phyloP scores from a whole-genome alignment of 2,888 invertebrate species.

The Lepidochrysops patricia region DNA sequence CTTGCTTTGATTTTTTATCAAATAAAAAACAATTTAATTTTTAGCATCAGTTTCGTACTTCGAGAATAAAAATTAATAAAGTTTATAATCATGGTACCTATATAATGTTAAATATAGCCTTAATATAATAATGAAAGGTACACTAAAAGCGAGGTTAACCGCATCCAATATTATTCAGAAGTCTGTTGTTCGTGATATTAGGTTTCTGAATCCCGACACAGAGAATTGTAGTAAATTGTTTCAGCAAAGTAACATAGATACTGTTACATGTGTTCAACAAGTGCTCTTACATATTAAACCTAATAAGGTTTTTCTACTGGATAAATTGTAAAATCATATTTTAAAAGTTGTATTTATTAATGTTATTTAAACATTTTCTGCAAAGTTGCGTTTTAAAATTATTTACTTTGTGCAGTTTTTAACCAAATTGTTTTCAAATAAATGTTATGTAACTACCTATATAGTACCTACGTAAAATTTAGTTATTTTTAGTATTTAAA shows the following conservation, averaged over 20 bases:
- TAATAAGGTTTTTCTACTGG: background rate
- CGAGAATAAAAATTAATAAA: too few relatives aligned
- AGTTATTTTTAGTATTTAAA: too few relatives aligned
- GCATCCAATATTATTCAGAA: background rate
- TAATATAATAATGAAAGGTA: background rate
- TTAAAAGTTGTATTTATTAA: too few relatives aligned
- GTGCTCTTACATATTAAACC: background rate
- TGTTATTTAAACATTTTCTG: too few relatives aligned
- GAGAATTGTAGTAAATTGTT: background rate
- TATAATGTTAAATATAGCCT: background rate
- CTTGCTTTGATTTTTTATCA: too few relatives aligned
- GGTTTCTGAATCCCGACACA: background rate
- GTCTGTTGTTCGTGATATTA: background rate
- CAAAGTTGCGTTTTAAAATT: too few relatives aligned
- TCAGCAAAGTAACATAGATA: background rate
- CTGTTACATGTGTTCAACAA: background rate
- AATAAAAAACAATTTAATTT: too few relatives aligned
- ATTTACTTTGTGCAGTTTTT: too few relatives aligned
- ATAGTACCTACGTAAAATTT: too few relatives aligned
- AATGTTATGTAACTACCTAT: too few relatives aligned
- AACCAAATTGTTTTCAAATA: too few relatives aligned
- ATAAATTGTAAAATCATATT: background rate
- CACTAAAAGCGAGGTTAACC: background rate
- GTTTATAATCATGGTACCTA: background rate
- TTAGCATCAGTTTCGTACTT: too few relatives aligned